Percentiles rank a stretch among this genome's conserved stretches.
Conservation (phyloP, 92 coral and sea anemone species). For the Siderastrea siderea region DNA sequence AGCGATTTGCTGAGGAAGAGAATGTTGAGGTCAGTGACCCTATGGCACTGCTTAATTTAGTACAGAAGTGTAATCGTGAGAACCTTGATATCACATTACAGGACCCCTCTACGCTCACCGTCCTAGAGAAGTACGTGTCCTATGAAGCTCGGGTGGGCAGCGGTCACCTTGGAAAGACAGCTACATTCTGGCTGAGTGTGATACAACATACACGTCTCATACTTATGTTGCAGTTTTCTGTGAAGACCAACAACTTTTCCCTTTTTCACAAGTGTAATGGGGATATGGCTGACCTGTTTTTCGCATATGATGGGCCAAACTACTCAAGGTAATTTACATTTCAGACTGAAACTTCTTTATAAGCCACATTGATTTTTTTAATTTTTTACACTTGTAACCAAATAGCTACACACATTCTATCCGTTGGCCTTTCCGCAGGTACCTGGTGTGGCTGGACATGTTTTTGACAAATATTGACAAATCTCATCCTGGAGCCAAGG, state of each 20-base stretch:
- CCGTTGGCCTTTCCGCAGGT: neutral
- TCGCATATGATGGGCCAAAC: slow-evolving; percentile 52
- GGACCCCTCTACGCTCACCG: too few species aligned
- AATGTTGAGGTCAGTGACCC: too few species aligned
- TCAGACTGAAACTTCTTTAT: too few species aligned
- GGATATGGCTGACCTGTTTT: slow-evolving; percentile 47
- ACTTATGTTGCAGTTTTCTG: slow-evolving; percentile 51
- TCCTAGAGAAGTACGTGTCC: neutral
- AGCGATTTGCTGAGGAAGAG: too few species aligned
- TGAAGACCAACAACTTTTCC: slow-evolving; percentile 53
- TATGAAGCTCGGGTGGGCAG: slow-evolving; percentile 33
- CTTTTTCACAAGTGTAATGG: slow-evolving; percentile 56
- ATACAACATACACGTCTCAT: slow-evolving; percentile 42
- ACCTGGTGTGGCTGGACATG: slow-evolving; percentile 47
- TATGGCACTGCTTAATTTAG: too few species aligned
- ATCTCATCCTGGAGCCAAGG: too few species aligned
- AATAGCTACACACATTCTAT: too few species aligned
- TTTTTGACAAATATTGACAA: slow-evolving; percentile 51
- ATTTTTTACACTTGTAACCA: too few species aligned
- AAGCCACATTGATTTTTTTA: too few species aligned
- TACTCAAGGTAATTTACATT: slow-evolving; percentile 25
- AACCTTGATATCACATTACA: too few species aligned
- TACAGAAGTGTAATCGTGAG: too few species aligned
- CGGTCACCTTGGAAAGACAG: slow-evolving; percentile 65
- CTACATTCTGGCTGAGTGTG: slow-evolving; percentile 55